A percentile compares a stretch with the other conserved stretches of the same genome.
phyloP scores from a whole-genome alignment of 1,140 invertebrate genomes.

The Musca vetustissima region DNA sequence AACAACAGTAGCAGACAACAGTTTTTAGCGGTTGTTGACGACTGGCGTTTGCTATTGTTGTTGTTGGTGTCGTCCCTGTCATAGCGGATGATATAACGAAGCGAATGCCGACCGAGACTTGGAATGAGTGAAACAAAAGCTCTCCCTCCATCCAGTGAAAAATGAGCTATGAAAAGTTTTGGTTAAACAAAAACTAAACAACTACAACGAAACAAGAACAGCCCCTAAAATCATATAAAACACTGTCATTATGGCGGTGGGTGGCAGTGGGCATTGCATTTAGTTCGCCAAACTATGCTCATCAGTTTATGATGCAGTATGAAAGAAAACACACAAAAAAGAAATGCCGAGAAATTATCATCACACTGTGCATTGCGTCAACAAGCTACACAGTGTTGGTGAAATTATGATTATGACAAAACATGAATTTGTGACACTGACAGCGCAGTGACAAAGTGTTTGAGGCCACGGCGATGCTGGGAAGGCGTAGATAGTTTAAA shows the following conservation, averaged over 20 bases:
- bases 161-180: conserved; percentile 17
- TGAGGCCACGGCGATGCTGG: not conserved
- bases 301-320: too few species aligned
- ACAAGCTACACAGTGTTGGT: not conserved
- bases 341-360: not conserved
- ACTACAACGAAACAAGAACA: not conserved
- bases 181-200: not conserved
- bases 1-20: not conserved
- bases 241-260: not conserved
- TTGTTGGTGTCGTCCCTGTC: not conserved
- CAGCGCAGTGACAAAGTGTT: not conserved
- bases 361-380: too few species aligned
- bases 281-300: too few species aligned
- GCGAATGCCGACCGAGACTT: not conserved
- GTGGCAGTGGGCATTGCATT: too few species aligned
- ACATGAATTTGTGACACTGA: conserved; percentile 20
- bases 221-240: conserved; percentile 18
- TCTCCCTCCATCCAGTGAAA: conserved; percentile 8
- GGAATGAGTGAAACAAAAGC: conserved; percentile 16
- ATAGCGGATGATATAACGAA: not conserved
- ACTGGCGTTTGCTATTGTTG: not conserved
- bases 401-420: conserved; percentile 27
- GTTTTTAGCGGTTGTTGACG: too few species aligned
- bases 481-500: not conserved
- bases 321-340: not conserved